phyloP scores from a whole-genome alignment of 2,888 invertebrate genomes.

The Steromphala cineraria region DNA sequence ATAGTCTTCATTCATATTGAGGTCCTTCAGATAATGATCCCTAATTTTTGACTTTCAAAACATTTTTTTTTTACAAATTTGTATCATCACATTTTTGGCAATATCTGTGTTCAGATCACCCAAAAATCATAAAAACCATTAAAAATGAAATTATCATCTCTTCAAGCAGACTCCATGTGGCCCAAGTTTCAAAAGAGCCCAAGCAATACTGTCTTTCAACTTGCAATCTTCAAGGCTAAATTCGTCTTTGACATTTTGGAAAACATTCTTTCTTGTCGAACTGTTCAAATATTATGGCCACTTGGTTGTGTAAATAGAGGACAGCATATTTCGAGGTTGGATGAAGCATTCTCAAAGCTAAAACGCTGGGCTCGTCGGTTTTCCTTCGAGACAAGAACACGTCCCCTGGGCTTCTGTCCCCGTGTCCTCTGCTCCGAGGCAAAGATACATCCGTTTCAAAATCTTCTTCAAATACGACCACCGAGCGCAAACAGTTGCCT shows the following conservation, averaged over 20 bases:
- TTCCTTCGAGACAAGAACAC: not conserved
- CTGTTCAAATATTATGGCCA: constrained; percentile 7
- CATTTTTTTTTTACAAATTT: no score
- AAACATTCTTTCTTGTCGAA: not conserved
- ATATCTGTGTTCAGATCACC: no score
- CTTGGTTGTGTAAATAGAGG: not conserved
- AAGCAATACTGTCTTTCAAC: not conserved
- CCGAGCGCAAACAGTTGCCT: not conserved
- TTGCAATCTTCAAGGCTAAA: not conserved
- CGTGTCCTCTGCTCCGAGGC: not conserved
- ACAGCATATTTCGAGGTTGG: not conserved
- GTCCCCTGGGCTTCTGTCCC: not conserved
- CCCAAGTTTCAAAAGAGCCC: not conserved
- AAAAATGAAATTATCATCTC: no score
- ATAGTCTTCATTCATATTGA: no score
- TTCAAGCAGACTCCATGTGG: not conserved
- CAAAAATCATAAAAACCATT: no score
- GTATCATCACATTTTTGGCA: no score
- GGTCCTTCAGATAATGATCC: no score
- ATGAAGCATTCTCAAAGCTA: not conserved
- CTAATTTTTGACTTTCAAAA: no score
- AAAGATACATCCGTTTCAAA: not conserved
- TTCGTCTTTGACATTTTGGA: constrained; percentile 8
- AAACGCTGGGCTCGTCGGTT: not conserved
- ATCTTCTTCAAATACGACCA: not conserved